These are phyloP conservation scores for Ormyrus nitidulus DNA, from an alignment of 2,888 invertebrate species.

Conservation along the genomic window DNA sequence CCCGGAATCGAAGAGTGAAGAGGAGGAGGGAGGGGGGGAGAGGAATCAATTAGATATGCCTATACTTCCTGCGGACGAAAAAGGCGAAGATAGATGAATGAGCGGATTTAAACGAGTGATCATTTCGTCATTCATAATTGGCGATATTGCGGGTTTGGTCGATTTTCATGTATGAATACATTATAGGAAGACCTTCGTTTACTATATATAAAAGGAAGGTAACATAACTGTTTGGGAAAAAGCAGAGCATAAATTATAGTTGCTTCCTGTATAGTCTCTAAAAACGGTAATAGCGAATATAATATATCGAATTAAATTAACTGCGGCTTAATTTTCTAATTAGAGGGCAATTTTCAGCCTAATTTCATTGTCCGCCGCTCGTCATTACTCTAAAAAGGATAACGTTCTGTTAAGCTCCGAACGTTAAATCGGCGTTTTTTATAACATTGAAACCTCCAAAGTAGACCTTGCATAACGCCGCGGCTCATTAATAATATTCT, in stretches of 20 bases:
- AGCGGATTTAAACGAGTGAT: not conserved
- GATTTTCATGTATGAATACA: not conserved
- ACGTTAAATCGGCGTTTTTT: no score
- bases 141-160: slow-evolving; percentile 4
- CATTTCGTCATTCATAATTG: slow-evolving; percentile 3
- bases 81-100: slow-evolving; percentile 21
- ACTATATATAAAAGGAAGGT: not conserved
- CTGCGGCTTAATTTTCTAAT: not conserved
- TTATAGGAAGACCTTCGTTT: not conserved
- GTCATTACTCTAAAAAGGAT: no score
- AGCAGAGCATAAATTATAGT: slow-evolving; percentile 15
- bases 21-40: not conserved
- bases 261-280: not conserved
- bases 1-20: not conserved
- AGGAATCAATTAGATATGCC: not conserved
- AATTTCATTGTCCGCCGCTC: no score
- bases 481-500: no score
- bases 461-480: no score
- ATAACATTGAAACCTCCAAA: no score
- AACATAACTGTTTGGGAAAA: not conserved
- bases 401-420: no score
- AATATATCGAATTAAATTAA: slow-evolving; percentile 6
- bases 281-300: not conserved
- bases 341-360: not conserved
- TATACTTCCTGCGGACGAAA: not conserved